Evolutionary conservation across 2,797 vertebrate species (phyloP).

Genomic region (Anguilla marmorata): DNA sequence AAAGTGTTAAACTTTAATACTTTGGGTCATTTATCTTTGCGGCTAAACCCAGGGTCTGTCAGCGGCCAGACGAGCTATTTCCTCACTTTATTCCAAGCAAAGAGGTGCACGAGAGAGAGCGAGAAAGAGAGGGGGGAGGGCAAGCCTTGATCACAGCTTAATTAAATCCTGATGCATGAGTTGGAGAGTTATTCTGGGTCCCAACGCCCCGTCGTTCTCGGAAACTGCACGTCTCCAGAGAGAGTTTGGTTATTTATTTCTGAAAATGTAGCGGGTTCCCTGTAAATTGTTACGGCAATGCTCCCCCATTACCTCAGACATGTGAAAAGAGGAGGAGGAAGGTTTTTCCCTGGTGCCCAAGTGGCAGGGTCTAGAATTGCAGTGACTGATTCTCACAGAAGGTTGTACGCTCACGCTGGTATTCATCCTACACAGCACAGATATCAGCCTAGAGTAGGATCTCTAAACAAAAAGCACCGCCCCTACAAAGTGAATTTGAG

Average conservation of each 20-base stretch:
- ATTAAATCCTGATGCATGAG: slow-evolving; percentile 66
- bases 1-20: slow-evolving; percentile 82
- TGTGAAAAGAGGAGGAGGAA: neutral
- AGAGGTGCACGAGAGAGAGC: slow-evolving; percentile 63
- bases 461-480: neutral
- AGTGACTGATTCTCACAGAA: neutral
- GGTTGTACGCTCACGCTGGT: neutral
- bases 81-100: slow-evolving; percentile 76
- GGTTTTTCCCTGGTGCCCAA: neutral
- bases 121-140: slow-evolving; percentile 51
- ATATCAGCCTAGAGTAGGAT: neutral
- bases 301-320: slow-evolving; percentile 56
- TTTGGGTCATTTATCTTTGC: slow-evolving; percentile 81
- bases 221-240: slow-evolving; percentile 53
- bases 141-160: slow-evolving; percentile 57
- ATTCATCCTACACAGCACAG: neutral
- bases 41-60: slow-evolving; percentile 75
- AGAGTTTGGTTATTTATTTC: slow-evolving; percentile 42
- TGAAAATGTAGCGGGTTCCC: slow-evolving; percentile 43
- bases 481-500: neutral
- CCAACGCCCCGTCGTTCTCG: slow-evolving; percentile 55
- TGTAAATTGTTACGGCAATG: slow-evolving; percentile 45
- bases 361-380: neutral
- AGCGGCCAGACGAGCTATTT: slow-evolving; percentile 84
- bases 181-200: slow-evolving; percentile 49